Evolutionary conservation across 2,888 invertebrate genomes (phyloP).

Genomic region (Andrena fulva): DNA sequence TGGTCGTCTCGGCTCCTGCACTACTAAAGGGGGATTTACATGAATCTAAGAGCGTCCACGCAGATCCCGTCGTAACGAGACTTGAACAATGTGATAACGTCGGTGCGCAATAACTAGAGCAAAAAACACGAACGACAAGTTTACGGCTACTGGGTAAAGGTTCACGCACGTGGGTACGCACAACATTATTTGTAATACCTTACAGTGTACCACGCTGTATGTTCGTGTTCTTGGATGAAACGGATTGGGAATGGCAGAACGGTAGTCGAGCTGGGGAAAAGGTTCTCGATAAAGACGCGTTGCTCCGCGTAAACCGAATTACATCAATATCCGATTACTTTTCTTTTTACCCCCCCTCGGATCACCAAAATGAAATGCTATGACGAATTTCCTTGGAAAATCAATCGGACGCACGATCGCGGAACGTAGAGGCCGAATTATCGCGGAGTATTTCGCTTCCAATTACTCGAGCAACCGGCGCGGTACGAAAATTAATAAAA

Average conservation of each 20-base stretch:
- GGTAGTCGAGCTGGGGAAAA: constrained; percentile 37
- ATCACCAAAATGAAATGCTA: not conserved
- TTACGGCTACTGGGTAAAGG: constrained; percentile 77
- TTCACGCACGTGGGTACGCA: constrained; percentile 76
- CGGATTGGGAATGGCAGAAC: constrained; percentile 57
- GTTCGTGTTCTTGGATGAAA: constrained; percentile 61
- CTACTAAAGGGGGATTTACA: constrained; percentile 4
- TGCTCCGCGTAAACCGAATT: not conserved
- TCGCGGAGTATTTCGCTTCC: not conserved
- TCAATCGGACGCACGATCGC: not conserved
- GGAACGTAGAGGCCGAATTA: not conserved
- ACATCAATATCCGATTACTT: not conserved
- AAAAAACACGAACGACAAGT: constrained; percentile 76
- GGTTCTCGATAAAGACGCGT: constrained; percentile 14
- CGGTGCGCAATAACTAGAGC: constrained; percentile 73
- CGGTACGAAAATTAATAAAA: not conserved
- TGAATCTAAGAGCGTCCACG: constrained; percentile 74
- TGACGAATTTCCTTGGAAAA: not conserved
- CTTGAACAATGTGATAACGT: constrained; percentile 72
- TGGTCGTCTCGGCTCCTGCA: constrained; percentile 28
- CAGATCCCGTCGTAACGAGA: constrained; percentile 69
- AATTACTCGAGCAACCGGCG: not conserved
- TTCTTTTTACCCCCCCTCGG: not conserved
- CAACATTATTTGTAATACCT: constrained; percentile 76
- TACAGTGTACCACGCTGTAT: constrained; percentile 67